Evolutionary conservation across 2,113 vertebrate genomes (phyloP).

Genomic region (Colaptes auratus): DNA sequence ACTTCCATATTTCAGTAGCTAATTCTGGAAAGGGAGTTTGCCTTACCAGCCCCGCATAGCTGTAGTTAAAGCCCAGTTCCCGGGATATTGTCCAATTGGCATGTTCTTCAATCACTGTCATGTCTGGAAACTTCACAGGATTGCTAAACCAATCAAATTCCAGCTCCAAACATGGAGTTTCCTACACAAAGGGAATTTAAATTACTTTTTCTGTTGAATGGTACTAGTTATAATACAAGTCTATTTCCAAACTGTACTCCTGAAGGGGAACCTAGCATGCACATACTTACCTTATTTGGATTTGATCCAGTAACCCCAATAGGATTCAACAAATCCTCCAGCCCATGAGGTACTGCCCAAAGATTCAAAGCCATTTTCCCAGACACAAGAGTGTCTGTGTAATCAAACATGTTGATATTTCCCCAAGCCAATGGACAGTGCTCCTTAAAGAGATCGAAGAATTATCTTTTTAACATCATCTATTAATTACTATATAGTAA

Average conservation of each 20-base stretch:
- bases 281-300: slow-evolving; percentile 90
- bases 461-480: not conserved
- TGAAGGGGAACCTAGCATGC: not conserved
- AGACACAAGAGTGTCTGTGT: slow-evolving; percentile 94
- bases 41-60: slow-evolving; percentile 90
- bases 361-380: slow-evolving; percentile 98
- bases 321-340: slow-evolving; percentile 96
- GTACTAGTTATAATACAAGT: not conserved
- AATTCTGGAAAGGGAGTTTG: not conserved
- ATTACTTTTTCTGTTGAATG: not conserved
- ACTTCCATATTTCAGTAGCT: not conserved
- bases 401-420: slow-evolving; percentile 98
- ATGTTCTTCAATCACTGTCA: slow-evolving; percentile 93
- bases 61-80: slow-evolving; percentile 94
- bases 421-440: slow-evolving; percentile 98
- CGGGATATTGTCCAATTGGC: slow-evolving; percentile 94
- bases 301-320: slow-evolving; percentile 98
- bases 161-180: slow-evolving; percentile 97
- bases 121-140: slow-evolving; percentile 94
- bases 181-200: slow-evolving; percentile 75
- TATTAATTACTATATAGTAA: not conserved
- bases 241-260: not conserved
- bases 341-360: slow-evolving; percentile 96
- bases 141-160: slow-evolving; percentile 98
- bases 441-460: slow-evolving; percentile 83